A percentile compares a stretch with the other conserved stretches of the same genome.
phyloP scores from a whole-genome alignment of 2,888 invertebrate species.

The Erpobdella octoculata region DNA sequence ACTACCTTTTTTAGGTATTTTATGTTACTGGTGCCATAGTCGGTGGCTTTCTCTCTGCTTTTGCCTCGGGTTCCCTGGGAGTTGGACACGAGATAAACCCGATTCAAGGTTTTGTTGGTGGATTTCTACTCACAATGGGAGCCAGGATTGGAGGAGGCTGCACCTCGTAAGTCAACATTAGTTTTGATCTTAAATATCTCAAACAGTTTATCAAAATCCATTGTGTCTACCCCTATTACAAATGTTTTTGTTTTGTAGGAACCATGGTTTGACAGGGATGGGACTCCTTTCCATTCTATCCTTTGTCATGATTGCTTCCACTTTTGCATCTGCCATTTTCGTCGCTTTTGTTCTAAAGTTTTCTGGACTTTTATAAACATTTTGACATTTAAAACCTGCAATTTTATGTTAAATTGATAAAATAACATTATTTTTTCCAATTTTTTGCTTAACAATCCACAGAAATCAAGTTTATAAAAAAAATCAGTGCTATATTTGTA shows the following conservation, averaged over 20 bases:
- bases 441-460: too few relatives aligned
- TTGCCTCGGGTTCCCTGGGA: constrained; percentile 41
- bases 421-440: too few relatives aligned
- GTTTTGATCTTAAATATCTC: neutral
- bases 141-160: constrained; percentile 47
- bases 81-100: constrained; percentile 40
- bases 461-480: too few relatives aligned
- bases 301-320: constrained; percentile 34
- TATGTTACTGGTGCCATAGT: constrained; percentile 41
- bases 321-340: constrained; percentile 33
- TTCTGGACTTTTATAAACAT: neutral
- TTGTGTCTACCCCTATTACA: too few relatives aligned
- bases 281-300: constrained; percentile 38
- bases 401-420: too few relatives aligned
- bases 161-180: constrained; percentile 42
- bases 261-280: constrained; percentile 39
- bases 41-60: constrained; percentile 43
- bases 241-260: constrained; percentile 28
- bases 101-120: constrained; percentile 42
- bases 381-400: neutral
- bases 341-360: constrained; percentile 30
- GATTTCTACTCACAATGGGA: constrained; percentile 45
- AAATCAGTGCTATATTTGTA: too few relatives aligned
- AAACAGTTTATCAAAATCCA: too few relatives aligned
- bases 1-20: constrained; percentile 44